Percentiles rank a stretch among this genome's conserved stretches.
phyloP scores from a whole-genome alignment of 2,113 vertebrate genomes.

The Xenopus borealis region DNA sequence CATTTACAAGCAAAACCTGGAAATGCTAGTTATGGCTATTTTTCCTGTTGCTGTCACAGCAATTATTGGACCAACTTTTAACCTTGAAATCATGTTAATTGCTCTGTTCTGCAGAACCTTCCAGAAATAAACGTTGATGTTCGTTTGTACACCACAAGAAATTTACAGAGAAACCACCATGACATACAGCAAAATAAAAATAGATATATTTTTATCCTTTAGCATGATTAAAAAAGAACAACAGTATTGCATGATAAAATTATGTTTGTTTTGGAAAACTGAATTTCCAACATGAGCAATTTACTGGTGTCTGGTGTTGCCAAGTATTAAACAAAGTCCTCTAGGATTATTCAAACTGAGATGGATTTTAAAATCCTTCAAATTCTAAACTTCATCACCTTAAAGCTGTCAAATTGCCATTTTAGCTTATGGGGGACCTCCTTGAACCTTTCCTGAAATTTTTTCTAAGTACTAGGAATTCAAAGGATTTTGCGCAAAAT shows the following conservation, averaged over 20 bases:
- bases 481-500: too few species aligned
- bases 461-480: too few species aligned
- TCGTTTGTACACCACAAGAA: background rate
- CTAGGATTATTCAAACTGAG: too few species aligned
- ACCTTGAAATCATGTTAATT: background rate
- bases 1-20: background rate
- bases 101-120: background rate
- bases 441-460: too few species aligned
- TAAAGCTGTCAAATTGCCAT: too few species aligned
- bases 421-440: too few species aligned
- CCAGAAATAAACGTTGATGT: slow-evolving; percentile 1
- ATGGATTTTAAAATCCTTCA: too few species aligned
- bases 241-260: background rate
- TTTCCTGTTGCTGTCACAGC: background rate
- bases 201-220: background rate
- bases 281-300: background rate
- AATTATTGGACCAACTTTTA: slow-evolving; percentile 1
- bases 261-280: background rate
- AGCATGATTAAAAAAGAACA: background rate
- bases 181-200: background rate
- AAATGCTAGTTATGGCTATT: background rate
- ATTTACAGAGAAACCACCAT: slow-evolving; percentile 6
- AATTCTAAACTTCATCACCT: too few species aligned
- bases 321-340: background rate
- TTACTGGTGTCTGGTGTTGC: background rate